Evolutionary conservation across 2,888 invertebrate species (phyloP), one percentile per base, ranked within the genome.

Genomic region (Hydropsyche betteni): DNA sequence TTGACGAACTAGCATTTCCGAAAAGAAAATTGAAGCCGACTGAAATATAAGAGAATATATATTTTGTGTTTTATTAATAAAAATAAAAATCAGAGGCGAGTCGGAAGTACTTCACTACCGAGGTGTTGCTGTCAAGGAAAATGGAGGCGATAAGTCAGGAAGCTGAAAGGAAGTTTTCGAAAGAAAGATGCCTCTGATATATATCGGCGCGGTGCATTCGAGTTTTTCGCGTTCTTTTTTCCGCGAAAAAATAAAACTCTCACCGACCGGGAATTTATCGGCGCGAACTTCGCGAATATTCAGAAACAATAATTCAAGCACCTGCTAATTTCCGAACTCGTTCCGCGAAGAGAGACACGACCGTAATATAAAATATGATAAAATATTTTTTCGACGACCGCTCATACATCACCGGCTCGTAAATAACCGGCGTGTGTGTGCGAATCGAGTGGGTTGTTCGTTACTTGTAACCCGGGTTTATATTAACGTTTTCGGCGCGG

Each of bases 121-220:
- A 58, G 24, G 58, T 24, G 58, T 58, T 44, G 44, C 44, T 44
- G 44, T 58, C 58, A 24, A 16, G 58, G 58, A 58, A 58, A 64
- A 64, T 64, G 64, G 64, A 36, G 64, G 64, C 64, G 64, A 64
- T 64, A 64, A 64, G 64, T 64, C 36, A 64, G 36, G 36, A 64
- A 64, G 36, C 36, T 64, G 64, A 64, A 64, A 36, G 64, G 64
- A 64, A 64, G 64, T 64, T 64, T 64, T 36, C 34, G 64, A 64
- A 64, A 64, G 64, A 64, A 64, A 64, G 64, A 64, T 64, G 64
- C 64, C 64, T 24, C 64, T 0, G 36, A 36, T 36, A 64, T 64
- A 64, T 64, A 64, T 64, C 64, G 64, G n/a, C 36, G 64, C 34
- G 64, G 36, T 64, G 64, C 64, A 64, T 64, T 64, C 10, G 34